Evolutionary conservation across 2,113 vertebrate genomes (phyloP).

Genomic region (Cinclus mexicanus): DNA sequence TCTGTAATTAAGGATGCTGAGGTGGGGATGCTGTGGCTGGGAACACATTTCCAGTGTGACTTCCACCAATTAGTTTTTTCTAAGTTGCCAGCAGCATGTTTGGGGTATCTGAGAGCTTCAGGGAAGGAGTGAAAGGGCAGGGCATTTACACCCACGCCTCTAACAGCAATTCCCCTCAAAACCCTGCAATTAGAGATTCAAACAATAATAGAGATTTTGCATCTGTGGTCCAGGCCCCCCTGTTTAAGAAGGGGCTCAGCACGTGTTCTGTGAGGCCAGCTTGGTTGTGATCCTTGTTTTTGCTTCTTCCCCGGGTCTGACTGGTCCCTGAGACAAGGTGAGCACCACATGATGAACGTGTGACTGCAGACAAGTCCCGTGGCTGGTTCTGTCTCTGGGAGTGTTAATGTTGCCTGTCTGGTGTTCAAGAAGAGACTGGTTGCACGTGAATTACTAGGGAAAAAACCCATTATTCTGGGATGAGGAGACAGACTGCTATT

Average conservation of each 20-base stretch:
- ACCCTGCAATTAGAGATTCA: not conserved
- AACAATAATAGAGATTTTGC: not conserved
- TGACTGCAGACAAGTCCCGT: not conserved
- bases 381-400: not conserved
- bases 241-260: not conserved
- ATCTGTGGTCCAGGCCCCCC: not conserved
- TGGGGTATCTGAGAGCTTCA: not conserved
- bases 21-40: not conserved
- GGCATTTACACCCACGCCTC: not conserved
- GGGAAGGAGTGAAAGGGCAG: not conserved
- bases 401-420: not conserved
- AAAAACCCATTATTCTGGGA: not conserved
- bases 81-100: not conserved
- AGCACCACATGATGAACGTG: not conserved
- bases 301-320: not conserved
- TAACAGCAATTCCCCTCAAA: not conserved
- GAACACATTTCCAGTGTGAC: not conserved
- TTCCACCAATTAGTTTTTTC: not conserved
- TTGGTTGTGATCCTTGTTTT: not conserved
- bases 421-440: not conserved
- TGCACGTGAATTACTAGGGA: not conserved
- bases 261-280: not conserved
- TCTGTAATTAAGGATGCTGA: not conserved
- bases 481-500: not conserved
- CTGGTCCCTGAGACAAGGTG: not conserved